Percentiles rank a stretch among this genome's conserved stretches.
Conservation (phyloP, 2,888 invertebrate genomes). For the Chorisops tibialis region DNA sequence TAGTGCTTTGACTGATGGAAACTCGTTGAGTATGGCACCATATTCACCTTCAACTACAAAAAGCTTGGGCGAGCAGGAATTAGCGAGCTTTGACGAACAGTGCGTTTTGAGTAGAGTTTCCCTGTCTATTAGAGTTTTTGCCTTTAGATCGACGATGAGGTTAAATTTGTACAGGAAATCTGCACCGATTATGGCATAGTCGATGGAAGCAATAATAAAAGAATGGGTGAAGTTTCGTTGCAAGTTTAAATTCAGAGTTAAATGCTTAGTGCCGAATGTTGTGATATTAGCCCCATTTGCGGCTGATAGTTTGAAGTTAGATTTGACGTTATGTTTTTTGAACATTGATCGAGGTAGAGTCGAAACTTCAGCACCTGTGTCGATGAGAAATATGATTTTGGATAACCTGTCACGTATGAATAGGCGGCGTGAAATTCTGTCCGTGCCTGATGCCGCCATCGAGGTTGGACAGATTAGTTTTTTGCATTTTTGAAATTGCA, state of each 20-base stretch:
- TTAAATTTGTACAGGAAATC: background rate
- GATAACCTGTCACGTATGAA: background rate
- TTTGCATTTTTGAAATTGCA: background rate
- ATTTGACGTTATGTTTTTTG: too few relatives aligned
- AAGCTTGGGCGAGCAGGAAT: background rate
- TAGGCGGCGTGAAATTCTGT: background rate
- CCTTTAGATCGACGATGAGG: background rate
- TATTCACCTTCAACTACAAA: conserved; percentile 23
- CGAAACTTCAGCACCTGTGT: too few relatives aligned
- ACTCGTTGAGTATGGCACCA: conserved; percentile 25
- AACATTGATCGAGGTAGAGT: too few relatives aligned
- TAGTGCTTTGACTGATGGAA: conserved; percentile 24
- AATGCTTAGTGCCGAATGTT: background rate
- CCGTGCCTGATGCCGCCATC: background rate
- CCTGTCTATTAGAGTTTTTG: too few relatives aligned
- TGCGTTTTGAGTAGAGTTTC: background rate
- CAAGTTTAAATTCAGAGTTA: background rate
- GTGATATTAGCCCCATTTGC: conserved; percentile 2
- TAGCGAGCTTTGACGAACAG: background rate
- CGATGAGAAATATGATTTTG: background rate
- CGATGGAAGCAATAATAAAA: background rate
- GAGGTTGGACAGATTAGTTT: background rate
- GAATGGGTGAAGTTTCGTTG: background rate
- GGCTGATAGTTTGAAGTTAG: too few relatives aligned
- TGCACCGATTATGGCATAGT: background rate